Evolutionary conservation across 1,140 invertebrate genomes (phyloP).

Genomic region (Diprion similis): DNA sequence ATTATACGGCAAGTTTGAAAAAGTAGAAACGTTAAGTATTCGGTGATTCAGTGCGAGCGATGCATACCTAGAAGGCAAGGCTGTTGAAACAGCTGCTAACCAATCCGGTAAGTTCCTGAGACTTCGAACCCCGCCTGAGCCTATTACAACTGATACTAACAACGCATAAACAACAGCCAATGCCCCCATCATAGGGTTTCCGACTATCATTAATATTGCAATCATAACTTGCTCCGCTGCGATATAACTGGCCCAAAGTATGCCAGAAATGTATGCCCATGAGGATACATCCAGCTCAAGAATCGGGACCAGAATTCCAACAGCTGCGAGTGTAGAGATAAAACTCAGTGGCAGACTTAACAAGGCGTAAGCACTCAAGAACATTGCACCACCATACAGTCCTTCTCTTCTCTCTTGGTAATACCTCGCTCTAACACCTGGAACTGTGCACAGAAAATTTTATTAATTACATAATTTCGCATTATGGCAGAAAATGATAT

Average conservation of each 20-base stretch:
- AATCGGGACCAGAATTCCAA: constrained; percentile 52
- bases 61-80: constrained; percentile 53
- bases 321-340: constrained; percentile 59
- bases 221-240: constrained; percentile 86
- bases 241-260: constrained; percentile 80
- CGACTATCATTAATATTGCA: constrained; percentile 81
- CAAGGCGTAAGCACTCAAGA: constrained; percentile 80
- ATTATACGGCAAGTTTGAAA: constrained; percentile 60
- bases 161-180: constrained; percentile 79
- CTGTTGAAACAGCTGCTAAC: constrained; percentile 47
- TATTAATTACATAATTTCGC: constrained; percentile 18
- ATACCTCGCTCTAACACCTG: constrained; percentile 84
- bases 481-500: neutral
- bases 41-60: constrained; percentile 53
- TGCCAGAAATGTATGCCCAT: constrained; percentile 55
- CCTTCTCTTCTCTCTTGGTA: constrained; percentile 90
- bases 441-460: constrained; percentile 65
- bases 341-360: constrained; percentile 83
- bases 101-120: constrained; percentile 58
- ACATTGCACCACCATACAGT: constrained; percentile 83
- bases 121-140: constrained; percentile 80
- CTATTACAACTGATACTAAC: constrained; percentile 75
- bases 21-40: constrained; percentile 42
- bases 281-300: constrained; percentile 48
- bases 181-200: constrained; percentile 76